Base-by-base conservation (phyloP, 2,113 vertebrate species). In the Aspidoscelis tigris region DNA sequence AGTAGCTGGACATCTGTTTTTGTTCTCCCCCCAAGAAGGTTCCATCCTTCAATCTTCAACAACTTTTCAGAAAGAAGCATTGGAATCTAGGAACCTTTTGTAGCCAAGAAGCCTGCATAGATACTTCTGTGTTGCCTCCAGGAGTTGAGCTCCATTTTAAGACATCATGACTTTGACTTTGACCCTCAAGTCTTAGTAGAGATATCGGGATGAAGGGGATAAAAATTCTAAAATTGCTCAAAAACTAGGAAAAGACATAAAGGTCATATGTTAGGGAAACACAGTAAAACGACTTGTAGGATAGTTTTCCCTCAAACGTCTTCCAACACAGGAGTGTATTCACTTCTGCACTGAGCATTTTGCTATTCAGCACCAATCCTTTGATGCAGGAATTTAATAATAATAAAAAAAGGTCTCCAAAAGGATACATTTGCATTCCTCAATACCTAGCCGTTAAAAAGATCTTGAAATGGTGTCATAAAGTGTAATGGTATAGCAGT, bases 361-460 rank as follows among this genome's bases (percentile, higher is more conserved):
- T 79, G 76, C 68, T n/a, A 64, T 65, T 84, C 69, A 64, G 55
- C 43, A 16, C 76, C 68, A 73, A 20, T 39, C 58, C 43, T 79
- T 61, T 7, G 58, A 72, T 24, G 55, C 26, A 73, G 58, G 79
- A 80, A 85, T 85, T 80, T 79, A 85, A 79, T 20, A 20, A 61
- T 61, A 61, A 50, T 33, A 33, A 50, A 61, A 61, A 84, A 84
- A 79, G 76, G 55, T 84, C 76, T 84, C 76, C 83, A 84, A 76
- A 79, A 84, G 70, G 69, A 79, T 53, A 73, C 69, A 84, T 84
- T 73, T 79, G 76, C 83, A 84, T 84, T 78, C 69, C 53, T 64
- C 69, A 71, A 7, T 65, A 61, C 55, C 76, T 79, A 79, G 39
- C 43, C 33, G 53, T 78, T 84, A 84, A 77, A 55, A 84, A 33